Percentiles rank a stretch among this genome's conserved stretches.
phyloP scores from a whole-genome alignment of 2,888 invertebrate species.

The Rugalucina vietnamica region DNA sequence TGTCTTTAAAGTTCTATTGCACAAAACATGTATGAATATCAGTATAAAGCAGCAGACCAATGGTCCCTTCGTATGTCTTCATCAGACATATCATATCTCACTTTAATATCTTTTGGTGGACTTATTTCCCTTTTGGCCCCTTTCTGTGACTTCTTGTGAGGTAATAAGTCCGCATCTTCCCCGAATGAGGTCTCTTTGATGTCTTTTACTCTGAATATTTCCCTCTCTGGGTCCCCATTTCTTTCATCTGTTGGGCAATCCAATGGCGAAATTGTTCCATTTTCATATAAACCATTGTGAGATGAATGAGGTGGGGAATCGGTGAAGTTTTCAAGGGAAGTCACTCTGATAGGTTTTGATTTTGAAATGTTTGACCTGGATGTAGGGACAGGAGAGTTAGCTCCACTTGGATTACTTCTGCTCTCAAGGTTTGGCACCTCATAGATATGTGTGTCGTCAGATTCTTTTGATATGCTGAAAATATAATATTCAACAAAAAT shows the following conservation, averaged over 20 bases:
- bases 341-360: constrained; percentile 42
- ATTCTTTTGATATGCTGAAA: constrained; percentile 5
- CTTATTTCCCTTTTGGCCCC: neutral
- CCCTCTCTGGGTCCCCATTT: neutral
- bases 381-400: constrained; percentile 8
- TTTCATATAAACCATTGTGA: too few species aligned
- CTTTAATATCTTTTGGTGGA: constrained; percentile 29
- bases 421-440: neutral
- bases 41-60: constrained; percentile 44
- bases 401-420: neutral
- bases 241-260: constrained; percentile 4
- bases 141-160: neutral
- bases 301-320: neutral
- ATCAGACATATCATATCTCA: constrained; percentile 50
- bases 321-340: constrained; percentile 39
- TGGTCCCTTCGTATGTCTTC: constrained; percentile 41
- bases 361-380: constrained; percentile 7
- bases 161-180: neutral
- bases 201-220: neutral
- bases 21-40: neutral
- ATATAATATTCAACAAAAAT: too few species aligned
- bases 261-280: neutral
- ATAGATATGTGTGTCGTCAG: neutral
- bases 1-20: neutral
- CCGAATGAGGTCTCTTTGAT: neutral